These are phyloP conservation scores for Tetheella fluctuosa DNA, from an alignment of 2,888 invertebrate genomes.

Conservation along the genomic window DNA sequence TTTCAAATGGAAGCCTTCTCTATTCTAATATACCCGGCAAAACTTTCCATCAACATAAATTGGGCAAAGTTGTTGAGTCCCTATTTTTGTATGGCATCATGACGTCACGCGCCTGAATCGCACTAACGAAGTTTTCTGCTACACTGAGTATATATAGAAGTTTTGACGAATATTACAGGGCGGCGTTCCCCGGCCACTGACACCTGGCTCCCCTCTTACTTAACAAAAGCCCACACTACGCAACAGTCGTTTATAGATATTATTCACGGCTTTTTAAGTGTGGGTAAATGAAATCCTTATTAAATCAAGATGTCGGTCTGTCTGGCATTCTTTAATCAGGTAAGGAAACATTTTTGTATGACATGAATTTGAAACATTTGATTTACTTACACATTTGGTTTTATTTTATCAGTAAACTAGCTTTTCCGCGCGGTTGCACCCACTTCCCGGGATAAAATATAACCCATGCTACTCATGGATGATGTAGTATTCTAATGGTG, in stretches of 20 bases:
- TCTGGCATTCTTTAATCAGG: not conserved
- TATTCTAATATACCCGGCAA: no score
- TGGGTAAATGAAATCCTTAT: not conserved
- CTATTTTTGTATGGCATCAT: not conserved
- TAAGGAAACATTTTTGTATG: slow-evolving; percentile 6
- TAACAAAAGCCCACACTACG: not conserved
- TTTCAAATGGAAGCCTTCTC: no score
- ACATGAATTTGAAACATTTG: not conserved
- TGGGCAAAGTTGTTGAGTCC: no score
- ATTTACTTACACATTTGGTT: no score
- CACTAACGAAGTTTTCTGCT: not conserved
- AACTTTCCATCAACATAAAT: no score
- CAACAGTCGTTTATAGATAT: not conserved
- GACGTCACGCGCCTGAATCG: slow-evolving; percentile 5
- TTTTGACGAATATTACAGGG: not conserved
- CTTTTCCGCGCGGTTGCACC: no score
- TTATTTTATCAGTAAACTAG: no score
- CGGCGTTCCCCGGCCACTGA: not conserved
- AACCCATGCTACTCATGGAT: no score
- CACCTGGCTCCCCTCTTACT: not conserved
- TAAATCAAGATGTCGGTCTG: not conserved
- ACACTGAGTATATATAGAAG: not conserved
- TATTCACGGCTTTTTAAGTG: slow-evolving; percentile 4
- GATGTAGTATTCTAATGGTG: no score
- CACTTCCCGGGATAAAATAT: no score